Percentiles rank a stretch among this genome's conserved stretches.
phyloP scores from a whole-genome alignment of 2,888 invertebrate species.

The Zhuqinia jingwanae region DNA sequence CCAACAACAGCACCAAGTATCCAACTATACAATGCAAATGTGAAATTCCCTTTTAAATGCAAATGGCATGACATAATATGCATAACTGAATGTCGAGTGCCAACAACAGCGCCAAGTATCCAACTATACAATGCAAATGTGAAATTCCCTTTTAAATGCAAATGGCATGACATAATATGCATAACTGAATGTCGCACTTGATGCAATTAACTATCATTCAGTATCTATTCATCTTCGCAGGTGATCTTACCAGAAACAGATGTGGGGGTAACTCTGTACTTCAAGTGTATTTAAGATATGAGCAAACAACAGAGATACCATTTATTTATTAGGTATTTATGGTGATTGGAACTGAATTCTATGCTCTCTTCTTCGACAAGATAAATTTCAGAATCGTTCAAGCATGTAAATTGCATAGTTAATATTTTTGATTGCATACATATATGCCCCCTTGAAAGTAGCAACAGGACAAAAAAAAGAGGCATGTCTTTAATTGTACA shows the following conservation, averaged over 20 bases:
- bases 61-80: conserved; percentile 45
- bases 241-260: conserved; percentile 12
- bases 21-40: conserved; percentile 50
- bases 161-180: conserved; percentile 46
- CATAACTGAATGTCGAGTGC: conserved; percentile 36
- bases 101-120: conserved; percentile 18
- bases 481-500: no score
- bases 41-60: conserved; percentile 35
- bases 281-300: not conserved
- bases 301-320: conserved; percentile 2
- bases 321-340: conserved; percentile 22
- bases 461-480: not conserved
- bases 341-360: conserved; percentile 20
- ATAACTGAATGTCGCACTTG: conserved; percentile 36
- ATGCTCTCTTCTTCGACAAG: no score
- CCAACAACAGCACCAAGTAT: conserved; percentile 37
- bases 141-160: conserved; percentile 36
- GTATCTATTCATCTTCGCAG: conserved; percentile 31
- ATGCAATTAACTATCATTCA: conserved; percentile 35
- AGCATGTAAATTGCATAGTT: conserved; percentile 14
- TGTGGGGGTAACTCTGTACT: not conserved
- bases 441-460: conserved; percentile 9
- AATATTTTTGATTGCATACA: not conserved
- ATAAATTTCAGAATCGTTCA: no score
- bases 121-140: conserved; percentile 50